These are phyloP conservation scores for Cabera pusaria DNA, from an alignment of 2,888 invertebrate genomes.

Conservation along the genomic window DNA sequence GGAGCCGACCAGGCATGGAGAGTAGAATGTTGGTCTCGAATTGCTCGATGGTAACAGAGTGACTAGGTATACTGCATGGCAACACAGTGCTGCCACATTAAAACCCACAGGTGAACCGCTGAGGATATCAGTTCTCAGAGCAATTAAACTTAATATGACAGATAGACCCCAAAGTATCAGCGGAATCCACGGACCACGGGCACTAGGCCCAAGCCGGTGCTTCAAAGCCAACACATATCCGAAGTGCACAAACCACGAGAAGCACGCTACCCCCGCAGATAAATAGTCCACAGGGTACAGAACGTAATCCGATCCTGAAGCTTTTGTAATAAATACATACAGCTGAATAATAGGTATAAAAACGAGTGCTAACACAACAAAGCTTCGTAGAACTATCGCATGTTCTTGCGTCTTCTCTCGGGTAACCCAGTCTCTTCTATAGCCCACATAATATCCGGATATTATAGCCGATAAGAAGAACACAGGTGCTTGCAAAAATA, in stretches of 20 bases:
- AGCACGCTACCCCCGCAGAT: constrained; percentile 86
- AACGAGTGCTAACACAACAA: constrained; percentile 85
- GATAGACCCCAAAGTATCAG: constrained; percentile 87
- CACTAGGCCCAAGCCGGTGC: constrained; percentile 84
- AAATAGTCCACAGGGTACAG: constrained; percentile 88
- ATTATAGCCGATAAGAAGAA: constrained; percentile 88
- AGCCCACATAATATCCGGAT: constrained; percentile 93
- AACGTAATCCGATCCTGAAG: constrained; percentile 60
- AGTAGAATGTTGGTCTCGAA: constrained; percentile 74
- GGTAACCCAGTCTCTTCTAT: constrained; percentile 84
- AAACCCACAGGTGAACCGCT: constrained; percentile 80
- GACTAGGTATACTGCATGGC: constrained; percentile 87
- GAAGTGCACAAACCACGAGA: constrained; percentile 93
- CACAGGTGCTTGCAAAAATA: constrained; percentile 90
- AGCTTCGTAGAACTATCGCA: constrained; percentile 86
- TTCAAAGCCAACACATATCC: constrained; percentile 88
- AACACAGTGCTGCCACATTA: constrained; percentile 83
- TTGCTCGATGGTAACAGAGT: constrained; percentile 87
- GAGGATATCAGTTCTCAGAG: constrained; percentile 86
- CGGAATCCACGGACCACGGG: constrained; percentile 88
- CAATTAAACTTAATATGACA: constrained; percentile 86
- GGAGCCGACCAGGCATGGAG: constrained; percentile 74
- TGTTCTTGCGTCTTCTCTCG: constrained; percentile 85
- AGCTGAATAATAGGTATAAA: constrained; percentile 87
- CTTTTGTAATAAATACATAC: constrained; percentile 84